Evolutionary conservation across 2,797 vertebrate species (phyloP).

Genomic region (Labeo calbasu): DNA sequence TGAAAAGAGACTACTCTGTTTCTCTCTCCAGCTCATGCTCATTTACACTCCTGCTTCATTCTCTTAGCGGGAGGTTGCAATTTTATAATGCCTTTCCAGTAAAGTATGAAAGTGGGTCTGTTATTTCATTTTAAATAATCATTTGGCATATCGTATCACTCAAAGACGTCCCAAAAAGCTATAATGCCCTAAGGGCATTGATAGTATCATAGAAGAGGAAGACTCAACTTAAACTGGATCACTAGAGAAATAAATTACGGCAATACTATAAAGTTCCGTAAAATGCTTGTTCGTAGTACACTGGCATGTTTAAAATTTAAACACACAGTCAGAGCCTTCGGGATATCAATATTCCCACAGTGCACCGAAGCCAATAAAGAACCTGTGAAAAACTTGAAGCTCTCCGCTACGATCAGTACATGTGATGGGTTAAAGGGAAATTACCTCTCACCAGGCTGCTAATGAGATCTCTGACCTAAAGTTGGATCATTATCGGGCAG

Average conservation of each 20-base stretch:
- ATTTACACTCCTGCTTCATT: constrained; percentile 46
- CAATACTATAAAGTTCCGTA: background rate
- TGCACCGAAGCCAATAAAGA: constrained; percentile 6
- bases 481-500: constrained; percentile 59
- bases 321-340: background rate
- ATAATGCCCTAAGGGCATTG: background rate
- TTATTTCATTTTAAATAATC: constrained; percentile 37
- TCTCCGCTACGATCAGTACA: constrained; percentile 7
- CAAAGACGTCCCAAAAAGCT: background rate
- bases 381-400: constrained; percentile 2
- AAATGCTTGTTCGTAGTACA: background rate
- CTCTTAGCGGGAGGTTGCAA: constrained; percentile 46
- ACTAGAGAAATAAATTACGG: background rate
- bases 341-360: background rate
- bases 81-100: constrained; percentile 69
- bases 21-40: constrained; percentile 18
- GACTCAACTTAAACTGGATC: constrained; percentile 2
- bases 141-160: background rate
- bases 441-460: constrained; percentile 43
- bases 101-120: constrained; percentile 56
- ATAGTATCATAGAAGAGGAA: constrained; percentile 15
- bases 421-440: constrained; percentile 40
- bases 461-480: constrained; percentile 55
- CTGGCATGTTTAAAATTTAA: constrained; percentile 36
- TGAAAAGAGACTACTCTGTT: constrained; percentile 61